These are phyloP conservation scores for Tupaia chinensis DNA, from an alignment of 2,113 vertebrate genomes.

Conservation along the genomic window DNA sequence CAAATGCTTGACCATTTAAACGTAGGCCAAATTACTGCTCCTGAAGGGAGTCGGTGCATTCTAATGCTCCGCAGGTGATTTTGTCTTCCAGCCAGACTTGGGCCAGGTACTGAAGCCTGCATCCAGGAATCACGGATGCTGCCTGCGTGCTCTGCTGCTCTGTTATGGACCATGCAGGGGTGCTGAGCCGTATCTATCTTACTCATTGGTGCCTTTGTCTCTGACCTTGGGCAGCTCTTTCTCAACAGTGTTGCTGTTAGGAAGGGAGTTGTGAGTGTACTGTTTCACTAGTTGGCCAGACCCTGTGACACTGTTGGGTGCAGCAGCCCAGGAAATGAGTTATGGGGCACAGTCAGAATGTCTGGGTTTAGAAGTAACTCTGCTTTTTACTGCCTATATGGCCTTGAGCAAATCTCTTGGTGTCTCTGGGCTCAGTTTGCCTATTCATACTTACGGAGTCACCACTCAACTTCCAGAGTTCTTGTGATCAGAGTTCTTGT, in stretches of 20 bases:
- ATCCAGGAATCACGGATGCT: background rate
- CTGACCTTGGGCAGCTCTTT: background rate
- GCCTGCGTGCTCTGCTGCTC: background rate
- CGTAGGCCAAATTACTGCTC: background rate
- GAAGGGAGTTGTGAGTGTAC: background rate
- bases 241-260: background rate
- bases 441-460: constrained; percentile 77
- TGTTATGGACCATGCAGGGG: background rate
- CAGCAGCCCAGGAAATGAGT: background rate
- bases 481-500: background rate
- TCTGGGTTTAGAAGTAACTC: constrained; percentile 27
- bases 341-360: background rate
- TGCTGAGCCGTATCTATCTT: background rate
- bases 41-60: background rate
- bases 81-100: background rate
- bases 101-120: background rate
- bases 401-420: constrained; percentile 22
- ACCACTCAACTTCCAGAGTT: background rate
- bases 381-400: background rate
- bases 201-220: background rate
- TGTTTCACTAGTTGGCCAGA: background rate
- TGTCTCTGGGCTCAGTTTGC: background rate
- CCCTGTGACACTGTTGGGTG: background rate
- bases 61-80: background rate
- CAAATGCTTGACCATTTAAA: background rate